Evolutionary conservation across 2,797 vertebrate species (phyloP).

Genomic region (Myotis daubentonii): DNA sequence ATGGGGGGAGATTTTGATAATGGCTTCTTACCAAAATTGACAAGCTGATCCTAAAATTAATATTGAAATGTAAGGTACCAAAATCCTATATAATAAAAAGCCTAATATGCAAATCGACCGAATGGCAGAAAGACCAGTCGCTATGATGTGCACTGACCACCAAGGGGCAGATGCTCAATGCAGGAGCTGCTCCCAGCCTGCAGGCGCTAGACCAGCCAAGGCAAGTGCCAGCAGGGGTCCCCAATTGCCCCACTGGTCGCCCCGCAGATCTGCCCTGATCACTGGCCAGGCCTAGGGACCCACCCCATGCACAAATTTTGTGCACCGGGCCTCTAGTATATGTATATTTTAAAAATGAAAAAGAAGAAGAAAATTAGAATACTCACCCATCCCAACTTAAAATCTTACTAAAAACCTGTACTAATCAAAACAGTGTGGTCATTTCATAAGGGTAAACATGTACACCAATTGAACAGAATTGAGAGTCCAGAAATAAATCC

Average conservation of each 20-base stretch:
- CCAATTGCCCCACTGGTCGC: accelerated
- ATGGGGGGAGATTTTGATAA: neutral
- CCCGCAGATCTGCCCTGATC: too few species aligned
- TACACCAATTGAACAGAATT: neutral
- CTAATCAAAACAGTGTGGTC: neutral
- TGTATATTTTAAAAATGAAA: neutral
- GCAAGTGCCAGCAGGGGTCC: too few species aligned
- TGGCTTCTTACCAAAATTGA: neutral
- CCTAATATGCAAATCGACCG: too few species aligned
- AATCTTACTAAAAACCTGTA: neutral
- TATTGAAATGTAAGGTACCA: neutral
- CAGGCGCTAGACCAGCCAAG: too few species aligned
- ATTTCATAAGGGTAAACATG: neutral
- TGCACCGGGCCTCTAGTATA: neutral
- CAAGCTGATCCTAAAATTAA: neutral
- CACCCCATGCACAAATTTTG: too few species aligned
- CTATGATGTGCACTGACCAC: too few species aligned
- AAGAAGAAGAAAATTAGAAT: neutral
- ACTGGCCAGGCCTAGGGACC: too few species aligned
- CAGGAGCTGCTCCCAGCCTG: too few species aligned
- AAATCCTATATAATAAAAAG: neutral
- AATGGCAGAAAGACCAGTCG: accelerated
- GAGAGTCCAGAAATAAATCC: neutral
- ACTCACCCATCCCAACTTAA: neutral
- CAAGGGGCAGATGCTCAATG: too few species aligned